Conservation (phyloP, 2,113 vertebrate genomes). For the Tyrannus savana region DNA sequence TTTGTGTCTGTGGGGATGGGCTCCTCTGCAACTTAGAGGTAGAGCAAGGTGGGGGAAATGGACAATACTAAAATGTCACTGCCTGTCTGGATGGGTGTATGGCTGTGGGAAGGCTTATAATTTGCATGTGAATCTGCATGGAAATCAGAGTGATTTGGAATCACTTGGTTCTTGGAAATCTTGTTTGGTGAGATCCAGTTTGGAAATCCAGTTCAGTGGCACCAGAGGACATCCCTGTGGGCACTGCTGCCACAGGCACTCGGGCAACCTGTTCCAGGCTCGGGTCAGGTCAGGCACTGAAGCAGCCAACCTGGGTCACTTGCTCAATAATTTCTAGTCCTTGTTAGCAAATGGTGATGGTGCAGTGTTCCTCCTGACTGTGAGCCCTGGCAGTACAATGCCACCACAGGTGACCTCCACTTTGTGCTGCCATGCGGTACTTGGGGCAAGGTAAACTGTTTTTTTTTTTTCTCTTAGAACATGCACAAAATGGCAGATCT, state of each 20-base stretch:
- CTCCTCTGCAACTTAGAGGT: background rate
- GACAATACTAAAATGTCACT: background rate
- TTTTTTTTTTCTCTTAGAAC: background rate
- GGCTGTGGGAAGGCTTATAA: background rate
- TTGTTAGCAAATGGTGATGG: background rate
- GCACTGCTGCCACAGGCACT: accelerated
- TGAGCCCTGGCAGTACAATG: background rate
- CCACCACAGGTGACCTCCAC: background rate
- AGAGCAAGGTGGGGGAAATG: background rate
- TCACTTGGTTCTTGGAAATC: too few relatives aligned
- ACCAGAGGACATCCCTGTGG: accelerated
- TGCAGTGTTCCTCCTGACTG: background rate
- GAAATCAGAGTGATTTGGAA: background rate
- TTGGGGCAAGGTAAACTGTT: background rate
- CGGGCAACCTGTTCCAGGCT: accelerated
- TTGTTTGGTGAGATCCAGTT: background rate
- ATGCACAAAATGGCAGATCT: background rate
- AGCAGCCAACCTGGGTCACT: background rate
- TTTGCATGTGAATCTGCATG: background rate
- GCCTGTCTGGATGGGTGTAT: background rate
- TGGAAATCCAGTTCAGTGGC: background rate
- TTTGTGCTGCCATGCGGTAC: background rate
- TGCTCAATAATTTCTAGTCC: background rate
- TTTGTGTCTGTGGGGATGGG: background rate
- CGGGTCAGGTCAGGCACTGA: background rate